Base-by-base conservation (phyloP, 2,888 invertebrate species). In the Caradrina kadenii region DNA sequence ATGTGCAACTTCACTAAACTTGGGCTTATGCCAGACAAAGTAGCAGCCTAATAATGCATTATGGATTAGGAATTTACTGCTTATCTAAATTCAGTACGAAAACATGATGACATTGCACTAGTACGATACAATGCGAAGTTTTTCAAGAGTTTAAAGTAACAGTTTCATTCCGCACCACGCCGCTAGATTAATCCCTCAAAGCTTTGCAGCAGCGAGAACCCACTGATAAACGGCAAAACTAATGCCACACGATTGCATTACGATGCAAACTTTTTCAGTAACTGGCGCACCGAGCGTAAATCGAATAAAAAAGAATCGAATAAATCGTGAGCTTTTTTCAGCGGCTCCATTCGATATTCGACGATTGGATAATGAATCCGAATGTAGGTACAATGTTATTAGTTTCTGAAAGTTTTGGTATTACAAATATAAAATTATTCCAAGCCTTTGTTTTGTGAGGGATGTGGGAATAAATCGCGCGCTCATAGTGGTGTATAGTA, bases 241-340 rank as follows among this genome's bases (percentile, higher is more conserved):
- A 95, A 95, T 94, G 91, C 95, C 90, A 83, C 90, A 87, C 90
- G 93, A 95, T 94, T 93, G 94, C 94, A 93, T 94, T 94, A 94
- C 94, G 93, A 94, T 92, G 93, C 92, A 93, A 95, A 94, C 92
- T 95, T 95, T 95, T 95, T 94, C 93, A 94, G 93, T 91, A 94
- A 92, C 93, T 89, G 91, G 88, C 87, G 88, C 87, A 85, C 85
- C 83, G 83, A 83, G 88, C 88, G 90, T 88, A 91, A 92, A 94
- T 93, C 91, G 91, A 92, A 90, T 90, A 92, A 93, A 93, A 80
- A 88, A 92, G 90, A 90, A 90, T 88, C 86, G 86, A 88, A 93
- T 93, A 93, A 93, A 93, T 93, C 90, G 91, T 82, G 81, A 88
- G 90, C 26, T 79, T 90, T 92, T 94, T 93, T 91, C 90, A 90